A percentile compares a stretch with the other conserved stretches of the same genome.
These are phyloP conservation scores for Cantharis rustica DNA, from an alignment of 2,888 invertebrate species.

Conservation along the genomic window DNA sequence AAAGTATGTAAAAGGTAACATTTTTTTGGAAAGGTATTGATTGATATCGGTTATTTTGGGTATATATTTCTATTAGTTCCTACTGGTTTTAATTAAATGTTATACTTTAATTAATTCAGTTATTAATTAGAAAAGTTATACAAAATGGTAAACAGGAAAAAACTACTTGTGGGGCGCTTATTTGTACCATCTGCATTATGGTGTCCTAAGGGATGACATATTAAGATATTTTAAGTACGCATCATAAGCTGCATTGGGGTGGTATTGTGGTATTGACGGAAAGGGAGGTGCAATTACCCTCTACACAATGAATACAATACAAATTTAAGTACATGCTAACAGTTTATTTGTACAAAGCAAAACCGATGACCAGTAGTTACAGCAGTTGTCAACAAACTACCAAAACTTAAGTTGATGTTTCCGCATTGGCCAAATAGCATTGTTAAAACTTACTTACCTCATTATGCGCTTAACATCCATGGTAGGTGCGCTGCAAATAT, in stretches of 20 bases:
- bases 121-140: slow-evolving; percentile 22
- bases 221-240: slow-evolving; percentile 26
- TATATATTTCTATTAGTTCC: no score
- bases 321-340: slow-evolving; percentile 31
- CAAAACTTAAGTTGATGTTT: neutral
- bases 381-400: slow-evolving; percentile 16
- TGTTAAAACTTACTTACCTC: neutral
- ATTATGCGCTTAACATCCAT: neutral
- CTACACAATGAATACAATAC: slow-evolving; percentile 28
- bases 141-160: slow-evolving; percentile 41
- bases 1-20: neutral
- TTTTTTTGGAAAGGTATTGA: neutral
- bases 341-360: slow-evolving; percentile 23
- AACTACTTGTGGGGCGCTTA: slow-evolving; percentile 39
- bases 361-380: slow-evolving; percentile 11
- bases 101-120: neutral
- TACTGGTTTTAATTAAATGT: no score
- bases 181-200: slow-evolving; percentile 37
- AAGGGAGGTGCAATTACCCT: slow-evolving; percentile 32
- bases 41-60: neutral
- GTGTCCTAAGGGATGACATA: slow-evolving; percentile 22
- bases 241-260: slow-evolving; percentile 26
- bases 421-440: neutral
- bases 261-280: slow-evolving; percentile 29
- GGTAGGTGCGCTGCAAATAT: neutral